A percentile compares a stretch with the other conserved stretches of the same genome.
phyloP scores from a whole-genome alignment of 2,113 vertebrate species.

The Mellivora capensis region DNA sequence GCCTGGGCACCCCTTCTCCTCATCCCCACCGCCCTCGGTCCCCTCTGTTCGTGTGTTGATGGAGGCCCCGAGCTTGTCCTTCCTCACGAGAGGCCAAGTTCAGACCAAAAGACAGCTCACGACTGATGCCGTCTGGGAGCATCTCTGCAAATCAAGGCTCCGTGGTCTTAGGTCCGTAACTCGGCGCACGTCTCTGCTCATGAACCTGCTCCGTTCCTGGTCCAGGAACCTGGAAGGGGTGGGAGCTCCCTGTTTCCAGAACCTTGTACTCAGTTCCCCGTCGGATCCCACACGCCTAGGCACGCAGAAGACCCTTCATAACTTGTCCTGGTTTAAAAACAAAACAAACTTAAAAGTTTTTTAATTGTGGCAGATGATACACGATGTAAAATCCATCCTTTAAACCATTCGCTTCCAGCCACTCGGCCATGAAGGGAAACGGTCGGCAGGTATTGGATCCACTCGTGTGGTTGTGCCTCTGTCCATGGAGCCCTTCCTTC shows the following conservation, averaged over 20 bases:
- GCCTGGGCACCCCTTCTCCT: neutral
- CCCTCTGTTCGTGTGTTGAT: neutral
- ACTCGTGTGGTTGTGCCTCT: too few relatives aligned
- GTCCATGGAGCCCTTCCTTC: rapidly evolving
- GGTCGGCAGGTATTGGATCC: neutral
- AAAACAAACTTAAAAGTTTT: neutral
- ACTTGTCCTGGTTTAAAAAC: neutral
- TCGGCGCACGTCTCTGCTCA: neutral
- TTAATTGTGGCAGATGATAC: neutral
- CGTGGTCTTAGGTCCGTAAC: neutral
- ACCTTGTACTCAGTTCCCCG: neutral
- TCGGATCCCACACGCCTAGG: neutral
- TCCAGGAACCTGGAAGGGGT: neutral
- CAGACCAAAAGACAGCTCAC: neutral
- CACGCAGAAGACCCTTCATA: neutral
- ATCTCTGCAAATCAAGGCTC: neutral
- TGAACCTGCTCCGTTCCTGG: neutral
- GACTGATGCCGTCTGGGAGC: neutral
- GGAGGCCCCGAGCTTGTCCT: neutral
- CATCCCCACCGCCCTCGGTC: too few relatives aligned
- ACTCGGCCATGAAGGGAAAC: neutral
- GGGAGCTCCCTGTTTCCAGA: too few relatives aligned
- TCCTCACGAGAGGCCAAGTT: neutral
- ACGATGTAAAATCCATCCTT: neutral
- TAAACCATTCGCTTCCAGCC: neutral